These are phyloP conservation scores for Erythrocercus mccallii DNA, from an alignment of 2,113 vertebrate species.

Conservation along the genomic window DNA sequence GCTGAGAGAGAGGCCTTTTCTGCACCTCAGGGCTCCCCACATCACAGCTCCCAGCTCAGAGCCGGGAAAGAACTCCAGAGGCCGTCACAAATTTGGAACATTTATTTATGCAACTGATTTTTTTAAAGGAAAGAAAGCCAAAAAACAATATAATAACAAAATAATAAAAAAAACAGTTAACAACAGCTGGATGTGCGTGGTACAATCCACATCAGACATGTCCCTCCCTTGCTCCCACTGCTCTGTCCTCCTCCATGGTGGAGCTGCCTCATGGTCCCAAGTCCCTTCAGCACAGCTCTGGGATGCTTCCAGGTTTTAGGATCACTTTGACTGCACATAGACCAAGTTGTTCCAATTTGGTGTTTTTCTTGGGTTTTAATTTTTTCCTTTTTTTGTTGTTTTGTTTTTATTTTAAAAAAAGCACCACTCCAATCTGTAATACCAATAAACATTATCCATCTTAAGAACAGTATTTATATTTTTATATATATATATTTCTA, in stretches of 20 bases:
- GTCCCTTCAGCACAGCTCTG: not conserved
- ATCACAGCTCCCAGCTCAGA: not conserved
- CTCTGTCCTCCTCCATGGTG: not conserved
- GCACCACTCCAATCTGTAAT: constrained; percentile 53
- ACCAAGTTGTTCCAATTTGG: not conserved
- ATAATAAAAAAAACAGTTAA: not conserved
- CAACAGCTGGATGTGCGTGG: constrained; percentile 3
- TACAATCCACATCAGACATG: not conserved
- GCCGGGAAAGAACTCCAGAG: constrained; percentile 14
- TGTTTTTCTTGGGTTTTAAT: not conserved
- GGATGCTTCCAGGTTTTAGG: not conserved
- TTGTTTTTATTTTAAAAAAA: not conserved
- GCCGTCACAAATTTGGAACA: constrained; percentile 46
- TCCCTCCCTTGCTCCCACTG: not conserved
- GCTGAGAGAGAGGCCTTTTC: not conserved
- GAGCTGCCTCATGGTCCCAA: not conserved
- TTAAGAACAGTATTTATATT: constrained; percentile 56
- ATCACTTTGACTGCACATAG: not conserved
- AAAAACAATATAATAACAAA: not conserved
- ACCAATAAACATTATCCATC: constrained; percentile 51
- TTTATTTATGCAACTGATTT: constrained; percentile 60
- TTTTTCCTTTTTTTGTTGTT: not conserved
- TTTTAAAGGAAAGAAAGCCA: constrained; percentile 37
- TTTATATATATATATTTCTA: constrained; percentile 49
- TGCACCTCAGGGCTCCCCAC: not conserved